These are phyloP conservation scores for Tilapia sparmanii DNA, from an alignment of 2,113 vertebrate genomes.

Conservation along the genomic window DNA sequence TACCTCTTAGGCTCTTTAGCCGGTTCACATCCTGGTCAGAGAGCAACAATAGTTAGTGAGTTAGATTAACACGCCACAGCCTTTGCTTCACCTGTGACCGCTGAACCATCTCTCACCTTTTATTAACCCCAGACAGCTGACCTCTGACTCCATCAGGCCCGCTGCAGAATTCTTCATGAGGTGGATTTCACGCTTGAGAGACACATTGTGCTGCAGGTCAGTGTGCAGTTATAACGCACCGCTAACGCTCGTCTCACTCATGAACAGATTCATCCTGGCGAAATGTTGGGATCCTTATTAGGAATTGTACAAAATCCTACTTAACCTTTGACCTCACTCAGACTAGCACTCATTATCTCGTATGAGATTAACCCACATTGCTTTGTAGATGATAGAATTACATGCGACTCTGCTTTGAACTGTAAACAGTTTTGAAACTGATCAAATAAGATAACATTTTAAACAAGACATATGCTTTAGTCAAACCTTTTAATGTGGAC, in stretches of 20 bases:
- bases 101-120: background rate
- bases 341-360: constrained; percentile 28
- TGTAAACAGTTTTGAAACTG: background rate
- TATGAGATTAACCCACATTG: constrained; percentile 36
- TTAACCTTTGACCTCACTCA: constrained; percentile 46
- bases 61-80: constrained; percentile 9
- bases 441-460: background rate
- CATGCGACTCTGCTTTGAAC: background rate
- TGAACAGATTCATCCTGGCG: background rate
- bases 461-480: background rate
- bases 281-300: constrained; percentile 44
- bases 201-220: constrained; percentile 4
- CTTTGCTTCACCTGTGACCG: constrained; percentile 19
- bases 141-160: background rate
- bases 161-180: background rate
- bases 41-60: constrained; percentile 22
- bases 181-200: constrained; percentile 9
- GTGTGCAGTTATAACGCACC: background rate
- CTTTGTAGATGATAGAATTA: constrained; percentile 3
- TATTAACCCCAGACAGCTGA: constrained; percentile 6
- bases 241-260: background rate
- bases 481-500: background rate
- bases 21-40: constrained; percentile 13
- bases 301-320: constrained; percentile 39
- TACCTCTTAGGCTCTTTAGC: constrained; percentile 19